Base-by-base conservation (phyloP, 2,113 vertebrate genomes). In the Siphamia tubifer region DNA sequence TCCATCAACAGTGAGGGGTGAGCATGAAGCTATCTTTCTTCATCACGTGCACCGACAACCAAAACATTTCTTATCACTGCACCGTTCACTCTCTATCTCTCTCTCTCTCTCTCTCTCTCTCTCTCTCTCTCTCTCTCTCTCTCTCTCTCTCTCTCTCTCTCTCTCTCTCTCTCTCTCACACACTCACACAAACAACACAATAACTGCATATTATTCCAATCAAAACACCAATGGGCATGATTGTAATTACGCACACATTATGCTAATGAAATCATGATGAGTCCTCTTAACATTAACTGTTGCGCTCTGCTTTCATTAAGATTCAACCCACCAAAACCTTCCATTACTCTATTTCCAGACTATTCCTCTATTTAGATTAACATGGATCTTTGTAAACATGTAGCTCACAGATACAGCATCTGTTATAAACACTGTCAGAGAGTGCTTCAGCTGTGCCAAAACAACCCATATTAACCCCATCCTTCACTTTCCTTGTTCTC, bases 1-100 rank as follows among this genome's bases (percentile, higher is more conserved):
- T 98, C 96, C 10, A 70, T 97, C 87, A 93, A 95, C 92, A 98
- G 96, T 60, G 96, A 98, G 82, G 93, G 92, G 96, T 97, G 86
- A 95, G 94, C 82, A 74, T 1, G 5, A 4, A 36, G 8, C 44
- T 28, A 30, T 32, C 24, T 3, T 15, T 49, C 17, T 42, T 17
- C 9, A 31, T 65, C 71, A 61, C 11, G 60, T 2, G 0, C 9
- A 30, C 11, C 10, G 24, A 1, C n/a, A n/a, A n/a, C n/a, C n/a
- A n/a, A 32, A 47, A 57, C n/a, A 11, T 49, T 21, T 43, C 21
- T 31, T 4, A 39, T 60, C 64, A 8, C 5, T 42, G 21, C 45
- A 32, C 8, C 28, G 16, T 60, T 43, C n/a, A n/a, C 58, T 43
- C n/a, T n/a, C n/a, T n/a, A n/a, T n/a, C n/a, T n/a, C n/a, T n/a